These are phyloP conservation scores for Pimpla rufipes DNA, from an alignment of 2,888 invertebrate species.

Conservation along the genomic window DNA sequence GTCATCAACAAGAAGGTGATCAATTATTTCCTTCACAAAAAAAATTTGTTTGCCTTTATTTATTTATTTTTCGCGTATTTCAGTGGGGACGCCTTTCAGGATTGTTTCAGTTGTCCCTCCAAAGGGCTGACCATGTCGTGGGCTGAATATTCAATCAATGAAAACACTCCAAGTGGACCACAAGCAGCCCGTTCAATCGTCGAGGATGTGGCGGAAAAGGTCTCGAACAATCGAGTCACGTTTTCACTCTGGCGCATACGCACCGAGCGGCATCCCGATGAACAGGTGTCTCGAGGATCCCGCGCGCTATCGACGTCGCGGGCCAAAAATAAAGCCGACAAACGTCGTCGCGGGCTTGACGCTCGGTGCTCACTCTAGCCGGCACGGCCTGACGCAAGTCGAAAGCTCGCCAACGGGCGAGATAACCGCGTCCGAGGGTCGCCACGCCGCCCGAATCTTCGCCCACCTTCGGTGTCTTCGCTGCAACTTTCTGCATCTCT, in stretches of 20 bases:
- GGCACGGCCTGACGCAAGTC: constrained; percentile 68
- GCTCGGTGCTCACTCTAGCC: constrained; percentile 21
- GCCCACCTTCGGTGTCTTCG: constrained; percentile 16
- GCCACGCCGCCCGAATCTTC: constrained; percentile 11
- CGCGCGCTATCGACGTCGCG: constrained; percentile 79
- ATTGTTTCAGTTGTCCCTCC: not conserved
- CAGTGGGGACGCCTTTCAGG: not conserved
- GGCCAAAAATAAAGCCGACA: constrained; percentile 78
- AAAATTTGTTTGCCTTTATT: not conserved
- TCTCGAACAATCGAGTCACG: constrained; percentile 52
- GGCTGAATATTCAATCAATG: not conserved
- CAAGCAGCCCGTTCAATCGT: constrained; percentile 18
- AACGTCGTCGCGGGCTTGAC: constrained; percentile 71
- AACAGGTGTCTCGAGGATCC: constrained; percentile 82
- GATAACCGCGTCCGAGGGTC: constrained; percentile 38
- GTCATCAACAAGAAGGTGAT: not conserved
- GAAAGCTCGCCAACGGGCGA: constrained; percentile 57
- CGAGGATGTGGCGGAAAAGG: constrained; percentile 19
- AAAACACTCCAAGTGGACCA: constrained; percentile 9
- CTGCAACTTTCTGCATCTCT: constrained; percentile 41
- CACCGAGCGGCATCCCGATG: constrained; percentile 50
- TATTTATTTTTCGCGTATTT: not conserved
- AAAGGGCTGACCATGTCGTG: not conserved
- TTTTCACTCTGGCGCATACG: constrained; percentile 39
- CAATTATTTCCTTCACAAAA: not conserved